These are phyloP conservation scores for Microplitis deprimator DNA, from an alignment of 2,888 invertebrate species.

Conservation along the genomic window DNA sequence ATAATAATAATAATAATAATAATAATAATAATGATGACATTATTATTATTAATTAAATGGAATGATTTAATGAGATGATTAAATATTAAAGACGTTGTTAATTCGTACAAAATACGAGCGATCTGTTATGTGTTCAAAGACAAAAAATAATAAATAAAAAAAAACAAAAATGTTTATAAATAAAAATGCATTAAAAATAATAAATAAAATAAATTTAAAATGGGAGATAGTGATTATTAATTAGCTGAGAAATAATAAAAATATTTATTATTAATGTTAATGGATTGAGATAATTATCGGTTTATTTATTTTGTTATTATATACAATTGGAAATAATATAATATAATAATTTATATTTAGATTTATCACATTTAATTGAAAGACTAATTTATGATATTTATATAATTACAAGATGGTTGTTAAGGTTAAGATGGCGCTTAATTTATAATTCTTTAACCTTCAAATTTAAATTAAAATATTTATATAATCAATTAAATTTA, in stretches of 20 bases:
- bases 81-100: constrained; percentile 55
- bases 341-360: not conserved
- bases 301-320: constrained; percentile 6
- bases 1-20: constrained; percentile 26
- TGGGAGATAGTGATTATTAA: not conserved
- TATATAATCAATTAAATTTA: no score
- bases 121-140: constrained; percentile 70
- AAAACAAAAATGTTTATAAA: constrained; percentile 18
- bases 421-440: no score
- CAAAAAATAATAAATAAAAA: constrained; percentile 18
- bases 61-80: constrained; percentile 50
- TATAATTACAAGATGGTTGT: no score
- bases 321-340: not conserved
- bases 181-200: constrained; percentile 13
- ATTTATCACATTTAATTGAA: no score
- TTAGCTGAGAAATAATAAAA: not conserved
- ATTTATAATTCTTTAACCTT: no score
- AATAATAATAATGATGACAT: constrained; percentile 19
- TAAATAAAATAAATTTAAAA: not conserved
- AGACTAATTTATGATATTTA: no score
- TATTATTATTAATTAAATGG: constrained; percentile 44
- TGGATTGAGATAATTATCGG: constrained; percentile 5
- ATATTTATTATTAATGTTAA: constrained; percentile 18
- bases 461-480: no score
- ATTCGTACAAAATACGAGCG: constrained; percentile 69